Conservation (phyloP, 2,113 vertebrate species). For the Callipepla squamata region DNA sequence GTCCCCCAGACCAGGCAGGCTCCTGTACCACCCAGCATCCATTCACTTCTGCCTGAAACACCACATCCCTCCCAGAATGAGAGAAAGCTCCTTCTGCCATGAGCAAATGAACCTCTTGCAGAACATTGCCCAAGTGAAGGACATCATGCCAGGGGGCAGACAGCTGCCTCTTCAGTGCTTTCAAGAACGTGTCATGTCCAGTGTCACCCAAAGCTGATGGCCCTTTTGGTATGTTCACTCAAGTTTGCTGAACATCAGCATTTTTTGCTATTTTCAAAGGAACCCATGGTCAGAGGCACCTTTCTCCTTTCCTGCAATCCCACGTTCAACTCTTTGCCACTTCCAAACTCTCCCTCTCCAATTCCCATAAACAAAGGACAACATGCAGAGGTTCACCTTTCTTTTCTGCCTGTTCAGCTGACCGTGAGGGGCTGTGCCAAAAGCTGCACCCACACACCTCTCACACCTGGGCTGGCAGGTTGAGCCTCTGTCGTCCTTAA, state of each 20-base stretch:
- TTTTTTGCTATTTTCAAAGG: background rate
- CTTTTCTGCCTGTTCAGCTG: background rate
- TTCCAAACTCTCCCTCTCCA: background rate
- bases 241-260: background rate
- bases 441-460: background rate
- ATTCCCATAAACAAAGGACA: background rate
- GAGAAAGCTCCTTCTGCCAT: background rate
- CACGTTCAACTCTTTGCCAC: background rate
- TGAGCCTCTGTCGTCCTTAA: background rate
- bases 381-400: background rate
- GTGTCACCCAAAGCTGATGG: background rate
- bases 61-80: background rate
- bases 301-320: background rate
- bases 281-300: background rate
- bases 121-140: background rate
- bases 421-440: background rate
- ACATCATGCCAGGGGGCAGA: background rate
- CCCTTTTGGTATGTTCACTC: background rate
- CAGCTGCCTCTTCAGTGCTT: background rate
- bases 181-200: background rate
- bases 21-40: background rate
- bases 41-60: background rate
- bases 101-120: fast-evolving
- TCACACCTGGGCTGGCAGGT: background rate
- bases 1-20: background rate